Evolutionary conservation across 2,888 invertebrate genomes (phyloP).

Genomic region (Sympetrum striolatum): DNA sequence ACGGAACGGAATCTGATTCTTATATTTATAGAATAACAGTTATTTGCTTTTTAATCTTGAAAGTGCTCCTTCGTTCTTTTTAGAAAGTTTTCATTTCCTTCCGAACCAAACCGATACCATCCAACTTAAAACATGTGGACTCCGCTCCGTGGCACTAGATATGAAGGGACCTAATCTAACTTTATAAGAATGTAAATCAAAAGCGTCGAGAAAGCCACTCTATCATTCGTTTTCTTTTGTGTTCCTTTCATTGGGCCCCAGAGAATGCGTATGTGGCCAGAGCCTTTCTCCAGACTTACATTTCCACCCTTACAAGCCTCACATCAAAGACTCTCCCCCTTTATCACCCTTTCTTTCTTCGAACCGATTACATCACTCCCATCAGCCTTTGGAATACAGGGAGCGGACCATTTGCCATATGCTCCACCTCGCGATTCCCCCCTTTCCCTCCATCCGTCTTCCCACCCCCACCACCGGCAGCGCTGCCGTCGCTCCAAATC

Average conservation of each 20-base stretch:
- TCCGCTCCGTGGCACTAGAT: background rate
- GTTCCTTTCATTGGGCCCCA: background rate
- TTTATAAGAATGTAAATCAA: background rate
- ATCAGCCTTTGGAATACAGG: background rate
- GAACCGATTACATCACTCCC: background rate
- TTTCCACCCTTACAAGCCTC: background rate
- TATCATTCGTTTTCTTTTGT: background rate
- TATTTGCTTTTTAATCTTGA: too few species aligned
- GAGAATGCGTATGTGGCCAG: constrained; percentile 4
- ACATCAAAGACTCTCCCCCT: background rate
- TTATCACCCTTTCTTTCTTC: background rate
- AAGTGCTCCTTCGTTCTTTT: too few species aligned
- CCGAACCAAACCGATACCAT: too few species aligned
- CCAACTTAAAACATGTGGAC: too few species aligned
- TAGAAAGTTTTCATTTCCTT: too few species aligned
- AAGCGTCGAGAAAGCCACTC: background rate
- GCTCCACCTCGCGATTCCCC: background rate
- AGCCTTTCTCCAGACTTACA: background rate
- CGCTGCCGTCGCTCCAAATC: constrained; percentile 27
- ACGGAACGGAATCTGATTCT: too few species aligned
- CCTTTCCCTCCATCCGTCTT: background rate
- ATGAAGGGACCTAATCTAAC: background rate
- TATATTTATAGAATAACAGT: too few species aligned
- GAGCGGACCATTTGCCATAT: background rate
- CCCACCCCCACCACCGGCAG: background rate